Percentiles rank a stretch among this genome's conserved stretches.
phyloP scores from a whole-genome alignment of 2,888 invertebrate genomes.

The Quadriops clusia region DNA sequence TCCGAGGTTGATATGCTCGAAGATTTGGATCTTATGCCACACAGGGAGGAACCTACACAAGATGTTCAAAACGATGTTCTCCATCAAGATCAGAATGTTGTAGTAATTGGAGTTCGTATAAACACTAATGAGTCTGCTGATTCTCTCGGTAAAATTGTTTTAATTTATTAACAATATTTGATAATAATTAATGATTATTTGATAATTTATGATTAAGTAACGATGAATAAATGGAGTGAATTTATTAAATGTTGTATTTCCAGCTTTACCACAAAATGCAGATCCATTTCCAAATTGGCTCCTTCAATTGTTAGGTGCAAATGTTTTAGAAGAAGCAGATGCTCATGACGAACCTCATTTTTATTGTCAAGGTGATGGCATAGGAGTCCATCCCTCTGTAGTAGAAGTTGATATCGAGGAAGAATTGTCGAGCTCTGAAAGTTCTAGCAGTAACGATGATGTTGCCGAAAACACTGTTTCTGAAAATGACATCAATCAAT shows the following conservation, averaged over 20 bases:
- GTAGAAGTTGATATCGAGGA: constrained; percentile 27
- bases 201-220: too few relatives aligned
- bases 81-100: too few relatives aligned
- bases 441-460: constrained; percentile 21
- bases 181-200: too few relatives aligned
- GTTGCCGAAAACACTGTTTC: constrained; percentile 20
- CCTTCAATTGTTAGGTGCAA: constrained; percentile 28
- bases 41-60: too few relatives aligned
- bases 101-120: too few relatives aligned
- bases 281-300: constrained; percentile 34
- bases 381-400: constrained; percentile 34
- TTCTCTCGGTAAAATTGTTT: too few relatives aligned
- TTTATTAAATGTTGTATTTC: too few relatives aligned
- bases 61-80: too few relatives aligned
- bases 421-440: constrained; percentile 19
- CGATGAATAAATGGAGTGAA: too few relatives aligned
- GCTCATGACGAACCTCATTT: constrained; percentile 31
- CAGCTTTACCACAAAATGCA: constrained; percentile 14
- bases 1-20: constrained; percentile 30
- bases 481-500: too few relatives aligned
- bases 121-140: too few relatives aligned
- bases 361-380: constrained; percentile 36
- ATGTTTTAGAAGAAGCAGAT: constrained; percentile 15
- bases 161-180: too few relatives aligned
- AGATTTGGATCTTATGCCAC: constrained; percentile 26